Conservation (phyloP, 2,113 vertebrate genomes). For the Lophotis ruficrista region DNA sequence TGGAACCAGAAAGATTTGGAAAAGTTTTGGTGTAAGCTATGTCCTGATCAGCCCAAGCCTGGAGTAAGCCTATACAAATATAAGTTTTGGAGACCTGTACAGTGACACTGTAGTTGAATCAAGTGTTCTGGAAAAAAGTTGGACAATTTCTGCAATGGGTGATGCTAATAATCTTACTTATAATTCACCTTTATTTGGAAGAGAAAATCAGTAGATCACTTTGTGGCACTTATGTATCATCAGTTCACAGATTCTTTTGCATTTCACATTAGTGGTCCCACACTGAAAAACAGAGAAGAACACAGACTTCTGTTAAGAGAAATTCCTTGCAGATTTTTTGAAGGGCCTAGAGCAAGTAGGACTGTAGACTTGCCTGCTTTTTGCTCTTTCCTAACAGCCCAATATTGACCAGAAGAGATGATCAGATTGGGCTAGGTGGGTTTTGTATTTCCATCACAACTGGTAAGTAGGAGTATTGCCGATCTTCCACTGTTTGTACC, state of each 20-base stretch:
- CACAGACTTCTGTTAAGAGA: background rate
- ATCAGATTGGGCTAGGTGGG: background rate
- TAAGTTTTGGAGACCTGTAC: background rate
- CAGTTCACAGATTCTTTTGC: background rate
- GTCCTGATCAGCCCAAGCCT: background rate
- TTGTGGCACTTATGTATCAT: no score
- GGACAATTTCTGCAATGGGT: background rate
- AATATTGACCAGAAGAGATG: background rate
- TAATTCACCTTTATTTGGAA: background rate
- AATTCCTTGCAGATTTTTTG: background rate
- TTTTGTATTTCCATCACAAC: background rate
- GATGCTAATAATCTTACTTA: background rate
- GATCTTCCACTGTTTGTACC: background rate
- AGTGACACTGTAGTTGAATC: background rate
- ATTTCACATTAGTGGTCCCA: background rate
- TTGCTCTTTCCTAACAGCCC: background rate
- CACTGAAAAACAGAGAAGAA: background rate
- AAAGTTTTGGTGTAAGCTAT: background rate
- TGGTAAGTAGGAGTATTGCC: background rate
- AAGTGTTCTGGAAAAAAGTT: background rate
- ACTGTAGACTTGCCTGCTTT: background rate
- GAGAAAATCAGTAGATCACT: background rate
- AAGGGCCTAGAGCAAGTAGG: background rate
- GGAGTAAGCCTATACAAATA: background rate
- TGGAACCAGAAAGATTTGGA: background rate